Percentiles rank a stretch among this genome's conserved stretches.
These are phyloP conservation scores for Chloroceryle amazona DNA, from an alignment of 2,797 vertebrate species.

Conservation along the genomic window DNA sequence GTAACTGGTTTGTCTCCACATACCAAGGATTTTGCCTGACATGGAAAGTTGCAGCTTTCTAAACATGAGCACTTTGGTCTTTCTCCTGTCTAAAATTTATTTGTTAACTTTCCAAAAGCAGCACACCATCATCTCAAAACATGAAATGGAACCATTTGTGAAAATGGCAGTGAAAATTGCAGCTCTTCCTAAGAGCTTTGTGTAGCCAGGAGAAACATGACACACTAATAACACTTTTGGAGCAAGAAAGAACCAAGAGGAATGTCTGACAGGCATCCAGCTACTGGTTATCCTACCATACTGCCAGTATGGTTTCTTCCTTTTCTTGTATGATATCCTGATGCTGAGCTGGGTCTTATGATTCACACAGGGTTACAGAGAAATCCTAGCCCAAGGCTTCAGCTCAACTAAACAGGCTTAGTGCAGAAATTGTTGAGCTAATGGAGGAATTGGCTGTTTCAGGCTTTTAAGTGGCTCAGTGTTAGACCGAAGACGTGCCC, in stretches of 20 bases:
- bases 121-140: background rate
- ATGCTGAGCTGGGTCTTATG: background rate
- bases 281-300: background rate
- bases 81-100: slow-evolving; percentile 1
- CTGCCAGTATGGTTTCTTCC: background rate
- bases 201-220: background rate
- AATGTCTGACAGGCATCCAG: background rate
- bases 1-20: background rate
- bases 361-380: background rate
- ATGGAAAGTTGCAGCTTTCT: background rate
- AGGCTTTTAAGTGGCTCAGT: background rate
- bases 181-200: background rate
- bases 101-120: slow-evolving; percentile 10
- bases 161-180: background rate
- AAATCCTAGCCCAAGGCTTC: background rate
- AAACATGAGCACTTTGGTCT: background rate
- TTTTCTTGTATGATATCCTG: background rate
- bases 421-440: background rate
- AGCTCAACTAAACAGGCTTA: background rate
- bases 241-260: background rate
- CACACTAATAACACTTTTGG: background rate
- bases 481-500: background rate
- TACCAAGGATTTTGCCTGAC: background rate
- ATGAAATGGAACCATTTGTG: background rate
- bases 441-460: background rate